Evolutionary conservation across 2,888 invertebrate genomes (phyloP), one percentile per base, ranked within the genome.

Genomic region (Apotomis capreana): DNA sequence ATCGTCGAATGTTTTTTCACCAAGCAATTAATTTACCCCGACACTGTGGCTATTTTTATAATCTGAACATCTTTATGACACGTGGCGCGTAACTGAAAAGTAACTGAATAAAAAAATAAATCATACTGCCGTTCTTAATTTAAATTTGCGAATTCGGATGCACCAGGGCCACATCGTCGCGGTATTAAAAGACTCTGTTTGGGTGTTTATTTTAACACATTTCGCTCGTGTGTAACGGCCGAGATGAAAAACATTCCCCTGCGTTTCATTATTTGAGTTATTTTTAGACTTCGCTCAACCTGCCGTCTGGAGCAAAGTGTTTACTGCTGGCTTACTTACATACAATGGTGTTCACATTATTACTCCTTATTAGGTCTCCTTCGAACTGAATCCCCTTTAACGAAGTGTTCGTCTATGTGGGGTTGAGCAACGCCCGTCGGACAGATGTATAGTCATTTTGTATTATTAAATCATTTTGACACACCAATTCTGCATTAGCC

Each of bases 231-330:
- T 90, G 86, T 89, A 92, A 90, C 91, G 87, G 85, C 84, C 82
- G 90, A 91, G 92, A 92, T 92, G 92, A 92, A 92, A 92, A 92
- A 92, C 93, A 93, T 91, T 92, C 89, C 89, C 93, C 92, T 89
- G 91, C 86, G 90, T 90, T 92, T 92, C 90, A 92, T 92, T 92
- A 91, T 91, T 91, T 87, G 85, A 84, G 87, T 84, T 93, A 93
- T 92, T 91, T 92, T 91, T 92, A 93, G 90, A 87, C 84, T 81
- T 83, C 87, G 87, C 84, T 89, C 89, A 91, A 92, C 91, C 92
- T 92, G 92, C 89, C 82, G 83, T 81, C 83, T 87, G 87, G 87
- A 84, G 86, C 87, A 84, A 65, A 88, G 89, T 91, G 90, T 89
- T 90, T 91, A 90, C 87, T 85, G 86, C 80, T 85, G 87, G 83